phyloP scores from a whole-genome alignment of 2,888 invertebrate species.

The Tanypteryx hageni region DNA sequence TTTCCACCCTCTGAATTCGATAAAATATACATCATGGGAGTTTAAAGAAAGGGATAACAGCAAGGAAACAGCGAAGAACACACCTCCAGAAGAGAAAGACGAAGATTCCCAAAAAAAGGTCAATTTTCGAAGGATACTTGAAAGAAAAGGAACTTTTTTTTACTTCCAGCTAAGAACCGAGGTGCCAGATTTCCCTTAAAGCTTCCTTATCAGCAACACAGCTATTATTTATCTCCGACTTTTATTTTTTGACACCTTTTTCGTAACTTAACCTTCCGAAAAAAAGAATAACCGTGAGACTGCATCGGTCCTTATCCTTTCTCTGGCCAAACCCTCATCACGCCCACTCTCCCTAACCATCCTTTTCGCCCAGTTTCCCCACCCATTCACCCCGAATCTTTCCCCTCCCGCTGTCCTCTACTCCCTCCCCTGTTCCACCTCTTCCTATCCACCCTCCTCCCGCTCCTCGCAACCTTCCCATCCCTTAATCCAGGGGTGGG shows the following conservation, averaged over 20 bases:
- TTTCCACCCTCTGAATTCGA: background rate
- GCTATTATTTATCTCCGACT: background rate
- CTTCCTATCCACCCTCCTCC: too few relatives aligned
- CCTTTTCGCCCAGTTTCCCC: background rate
- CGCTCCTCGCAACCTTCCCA: too few relatives aligned
- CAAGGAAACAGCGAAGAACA: background rate
- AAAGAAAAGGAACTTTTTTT: background rate
- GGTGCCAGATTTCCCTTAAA: constrained; percentile 6
- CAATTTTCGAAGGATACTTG: background rate
- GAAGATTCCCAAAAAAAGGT: background rate
- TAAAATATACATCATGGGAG: background rate
- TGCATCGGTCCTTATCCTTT: too few relatives aligned
- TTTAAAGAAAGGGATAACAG: background rate
- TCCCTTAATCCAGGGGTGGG: too few relatives aligned
- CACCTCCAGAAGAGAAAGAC: background rate
- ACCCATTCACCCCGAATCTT: too few relatives aligned
- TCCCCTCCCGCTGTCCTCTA: too few relatives aligned
- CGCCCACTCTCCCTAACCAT: background rate
- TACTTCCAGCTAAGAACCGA: background rate
- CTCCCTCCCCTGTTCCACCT: too few relatives aligned
- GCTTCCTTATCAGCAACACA: background rate
- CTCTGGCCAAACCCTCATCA: background rate
- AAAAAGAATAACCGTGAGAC: background rate
- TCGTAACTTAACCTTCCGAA: background rate
- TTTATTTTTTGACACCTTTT: background rate